Conservation (phyloP, 2,113 vertebrate species). For the Podocnemis expansa region DNA sequence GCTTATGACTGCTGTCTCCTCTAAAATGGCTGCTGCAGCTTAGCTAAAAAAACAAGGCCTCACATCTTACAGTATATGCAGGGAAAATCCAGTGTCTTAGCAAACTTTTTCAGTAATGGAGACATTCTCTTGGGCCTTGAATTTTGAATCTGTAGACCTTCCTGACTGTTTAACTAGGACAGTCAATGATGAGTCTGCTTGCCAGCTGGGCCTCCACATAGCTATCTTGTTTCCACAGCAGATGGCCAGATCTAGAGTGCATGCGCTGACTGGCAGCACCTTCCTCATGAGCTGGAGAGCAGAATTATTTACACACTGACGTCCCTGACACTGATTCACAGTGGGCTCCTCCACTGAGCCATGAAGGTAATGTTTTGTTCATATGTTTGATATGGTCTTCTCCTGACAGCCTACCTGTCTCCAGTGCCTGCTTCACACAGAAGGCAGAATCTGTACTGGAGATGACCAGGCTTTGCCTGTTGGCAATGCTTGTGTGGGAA, state of each 20-base stretch:
- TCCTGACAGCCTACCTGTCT: rapidly evolving
- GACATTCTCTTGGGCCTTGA: conserved; percentile 52
- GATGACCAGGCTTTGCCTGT: background rate
- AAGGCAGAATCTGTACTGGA: background rate
- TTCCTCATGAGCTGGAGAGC: conserved; percentile 46
- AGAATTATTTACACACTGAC: conserved; percentile 29
- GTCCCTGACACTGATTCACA: conserved; percentile 52
- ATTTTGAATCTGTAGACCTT: conserved; percentile 46
- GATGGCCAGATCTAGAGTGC: conserved; percentile 69
- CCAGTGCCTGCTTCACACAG: background rate
- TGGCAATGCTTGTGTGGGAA: rapidly evolving
- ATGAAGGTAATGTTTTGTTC: background rate
- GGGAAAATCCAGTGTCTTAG: conserved; percentile 39
- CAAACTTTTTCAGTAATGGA: conserved; percentile 1
- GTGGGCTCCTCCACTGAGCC: background rate
- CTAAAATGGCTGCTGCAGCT: too few species aligned
- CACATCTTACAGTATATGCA: background rate
- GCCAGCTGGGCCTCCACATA: conserved; percentile 66
- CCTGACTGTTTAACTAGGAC: conserved; percentile 43
- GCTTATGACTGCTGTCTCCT: too few species aligned
- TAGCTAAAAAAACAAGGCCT: too few species aligned
- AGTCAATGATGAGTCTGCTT: conserved; percentile 51
- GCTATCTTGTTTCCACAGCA: conserved; percentile 46
- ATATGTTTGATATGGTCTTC: background rate
- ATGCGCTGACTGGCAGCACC: conserved; percentile 58